Evolutionary conservation across 1,140 invertebrate species (phyloP).

Genomic region (Microplitis demolitor): DNA sequence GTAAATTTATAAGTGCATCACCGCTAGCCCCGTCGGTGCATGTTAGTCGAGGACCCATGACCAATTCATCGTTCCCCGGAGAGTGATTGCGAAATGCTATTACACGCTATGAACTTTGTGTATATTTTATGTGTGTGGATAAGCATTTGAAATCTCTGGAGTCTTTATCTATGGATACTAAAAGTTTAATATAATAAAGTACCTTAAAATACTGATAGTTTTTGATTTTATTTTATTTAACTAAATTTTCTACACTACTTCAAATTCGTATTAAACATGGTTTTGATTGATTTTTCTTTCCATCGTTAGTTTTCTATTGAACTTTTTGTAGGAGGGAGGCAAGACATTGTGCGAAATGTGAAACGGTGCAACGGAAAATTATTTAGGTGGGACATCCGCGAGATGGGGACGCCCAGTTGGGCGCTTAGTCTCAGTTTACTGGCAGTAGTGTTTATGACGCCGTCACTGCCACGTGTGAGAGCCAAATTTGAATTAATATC

Average conservation of each 20-base stretch:
- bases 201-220: no score
- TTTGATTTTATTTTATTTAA: no score
- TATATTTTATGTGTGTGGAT: neutral
- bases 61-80: slow-evolving; percentile 11
- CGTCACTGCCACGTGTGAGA: slow-evolving; percentile 25
- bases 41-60: neutral
- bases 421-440: slow-evolving; percentile 7
- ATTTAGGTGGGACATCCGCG: slow-evolving; percentile 19
- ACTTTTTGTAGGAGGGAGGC: neutral
- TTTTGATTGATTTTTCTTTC: neutral
- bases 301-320: neutral
- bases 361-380: slow-evolving; percentile 8
- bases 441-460: slow-evolving; percentile 24
- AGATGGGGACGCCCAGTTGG: slow-evolving; percentile 26
- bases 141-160: neutral
- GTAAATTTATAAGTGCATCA: slow-evolving; percentile 3
- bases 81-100: neutral
- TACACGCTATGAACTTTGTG: neutral
- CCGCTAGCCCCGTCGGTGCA: neutral
- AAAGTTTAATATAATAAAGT: neutral
- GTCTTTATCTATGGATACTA: neutral
- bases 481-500: slow-evolving; percentile 25
- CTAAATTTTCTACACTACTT: no score
- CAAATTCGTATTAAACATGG: neutral
- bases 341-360: neutral